Base-by-base conservation (phyloP, 2,797 vertebrate species). In the Remorina albescens region DNA sequence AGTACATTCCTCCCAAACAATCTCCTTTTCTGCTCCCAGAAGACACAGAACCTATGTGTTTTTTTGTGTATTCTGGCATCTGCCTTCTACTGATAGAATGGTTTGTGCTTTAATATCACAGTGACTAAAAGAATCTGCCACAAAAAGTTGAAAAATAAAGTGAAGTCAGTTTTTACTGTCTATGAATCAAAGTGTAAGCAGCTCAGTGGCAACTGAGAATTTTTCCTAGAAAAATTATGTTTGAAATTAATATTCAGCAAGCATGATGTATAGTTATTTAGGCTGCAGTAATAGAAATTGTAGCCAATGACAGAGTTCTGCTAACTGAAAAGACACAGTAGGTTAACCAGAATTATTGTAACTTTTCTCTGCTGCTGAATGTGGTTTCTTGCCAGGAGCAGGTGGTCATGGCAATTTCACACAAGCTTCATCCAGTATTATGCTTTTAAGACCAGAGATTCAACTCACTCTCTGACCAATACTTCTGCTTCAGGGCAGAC, bases 1-100 rank as follows among this genome's bases (percentile, higher is more conserved):
- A 69, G 84, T 57, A 71, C 87, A 88, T 89, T 88, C 86, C 71
- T 76, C 44, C 15, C 46, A 39, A 79, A 80, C 63, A 1, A 55
- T 42, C 58, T 62, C 4, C 26, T 42, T 63, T 60, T 74, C 46
- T 49, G 5, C 55, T 72, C 44, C 60, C 28, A 66, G 23, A 56
- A 26, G 39, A 57, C 47, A 56, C 46, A 55, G 5, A 26, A 71
- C 44, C 67, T 57, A 67, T 79, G 44, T 50, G 59, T 85, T 37
- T 78, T 76, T 50, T 66, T 76, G 56, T 23, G 51, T 23, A 75
- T 80, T 39, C 65, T 55, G 61, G 42, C 32, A 25, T 26, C 57
- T 34, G 61, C 8, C 55, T 32, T 70, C 19, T 25, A 25, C 30
- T 57, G 19, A 50, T 65, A 50, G 61, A 42, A 71, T 21, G 44